Base-by-base conservation (phyloP, 1,140 invertebrate genomes). In the Lucilia sericata region DNA sequence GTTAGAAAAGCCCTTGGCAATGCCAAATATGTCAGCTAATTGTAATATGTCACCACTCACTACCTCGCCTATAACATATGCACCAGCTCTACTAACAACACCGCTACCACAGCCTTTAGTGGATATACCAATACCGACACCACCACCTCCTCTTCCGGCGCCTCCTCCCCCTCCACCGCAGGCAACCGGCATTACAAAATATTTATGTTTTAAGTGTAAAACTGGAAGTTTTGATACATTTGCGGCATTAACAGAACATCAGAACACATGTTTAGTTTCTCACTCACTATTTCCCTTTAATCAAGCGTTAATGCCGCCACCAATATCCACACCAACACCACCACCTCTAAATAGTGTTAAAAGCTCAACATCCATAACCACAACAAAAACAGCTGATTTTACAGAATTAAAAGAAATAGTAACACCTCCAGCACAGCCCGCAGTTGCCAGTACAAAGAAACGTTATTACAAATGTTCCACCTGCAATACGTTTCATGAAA, bases 401-500 rank as follows among this genome's bases (percentile, higher is more conserved):
- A 49, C 70, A 25, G 17, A 34, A 12, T 10, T 36, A 2, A 76
- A n/a, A 9, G 51, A 82, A 14, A 25, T 25, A 34, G 25, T 25
- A 25, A 84, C 88, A 21, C 34, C 86, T 78, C 70, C 25, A 82
- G 2, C 19, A 9, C 47, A 36, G 14, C 17, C 65, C 5, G 7
- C 19, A 14, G 47, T 21, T 70, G 13, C 21, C 51, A 55, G 51
- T n/a, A 93, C 94, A n/a, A 94, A 94, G 25, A 91, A 95, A 74
- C 95, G 95, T 91, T 95, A 96, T 82, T 96, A 95, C 86, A 89
- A 95, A 17, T 97, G 96, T 88, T 94, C 94, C 12, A 94, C 94
- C 0, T 97, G 96, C 89, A 94, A 94, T 34, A 95, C 94, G 3
- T 96, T 96, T 86, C 96, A 96, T 91, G 95, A 96, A 91, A 95